Conservation (phyloP, 2,888 invertebrate species). For the Drosophila mimica region DNA sequence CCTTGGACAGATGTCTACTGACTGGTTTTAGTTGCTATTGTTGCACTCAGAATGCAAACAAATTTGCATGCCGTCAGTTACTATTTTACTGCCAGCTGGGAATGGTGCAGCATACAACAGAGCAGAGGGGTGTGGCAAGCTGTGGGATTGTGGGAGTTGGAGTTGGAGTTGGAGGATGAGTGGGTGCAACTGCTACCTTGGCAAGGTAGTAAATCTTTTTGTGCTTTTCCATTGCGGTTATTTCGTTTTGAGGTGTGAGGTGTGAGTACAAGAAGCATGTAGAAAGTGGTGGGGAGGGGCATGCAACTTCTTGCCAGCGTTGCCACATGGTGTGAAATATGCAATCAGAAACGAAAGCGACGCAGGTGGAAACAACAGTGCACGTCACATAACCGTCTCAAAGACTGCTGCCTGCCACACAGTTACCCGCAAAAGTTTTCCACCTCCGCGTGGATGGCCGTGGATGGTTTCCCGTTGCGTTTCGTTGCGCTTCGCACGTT, state of each 20-base stretch:
- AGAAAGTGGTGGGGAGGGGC: neutral
- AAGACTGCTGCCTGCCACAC: constrained; percentile 31
- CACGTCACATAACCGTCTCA: constrained; percentile 61
- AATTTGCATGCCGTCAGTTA: constrained; percentile 81
- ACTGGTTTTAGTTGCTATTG: constrained; percentile 45
- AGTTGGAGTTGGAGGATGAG: neutral
- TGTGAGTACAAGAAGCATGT: neutral
- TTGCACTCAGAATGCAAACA: constrained; percentile 73
- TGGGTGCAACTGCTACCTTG: constrained; percentile 25
- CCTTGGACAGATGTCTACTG: constrained; percentile 25
- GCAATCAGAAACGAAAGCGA: constrained; percentile 39
- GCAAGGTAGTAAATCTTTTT: constrained; percentile 76
- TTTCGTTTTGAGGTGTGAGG: constrained; percentile 36
- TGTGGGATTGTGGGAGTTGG: neutral
- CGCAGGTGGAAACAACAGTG: constrained; percentile 67
- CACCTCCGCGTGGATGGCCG: constrained; percentile 20
- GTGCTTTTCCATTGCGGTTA: constrained; percentile 72
- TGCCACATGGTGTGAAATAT: constrained; percentile 82
- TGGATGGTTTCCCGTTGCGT: constrained; percentile 42
- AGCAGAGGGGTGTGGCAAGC: constrained; percentile 4
- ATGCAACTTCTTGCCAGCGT: constrained; percentile 57
- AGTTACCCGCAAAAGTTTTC: constrained; percentile 47
- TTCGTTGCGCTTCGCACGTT: constrained; percentile 75
- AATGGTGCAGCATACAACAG: constrained; percentile 28
- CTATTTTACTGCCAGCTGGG: constrained; percentile 80